Percentiles rank a stretch among this genome's conserved stretches.
phyloP scores from a whole-genome alignment of 2,797 vertebrate species.

The Cichlasoma orientale region DNA sequence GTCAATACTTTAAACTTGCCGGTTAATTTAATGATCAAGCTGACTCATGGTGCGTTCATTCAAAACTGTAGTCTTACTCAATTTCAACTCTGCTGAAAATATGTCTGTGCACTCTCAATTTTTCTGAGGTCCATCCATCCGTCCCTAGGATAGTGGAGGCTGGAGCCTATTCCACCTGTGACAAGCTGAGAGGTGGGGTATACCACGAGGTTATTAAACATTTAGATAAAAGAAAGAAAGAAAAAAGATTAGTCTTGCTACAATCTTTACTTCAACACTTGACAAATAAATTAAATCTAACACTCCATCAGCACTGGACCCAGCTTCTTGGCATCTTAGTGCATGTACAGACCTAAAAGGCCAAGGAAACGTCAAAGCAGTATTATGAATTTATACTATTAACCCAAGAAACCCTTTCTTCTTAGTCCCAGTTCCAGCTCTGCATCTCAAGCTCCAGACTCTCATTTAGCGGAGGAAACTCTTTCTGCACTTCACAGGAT shows the following conservation, averaged over 20 bases:
- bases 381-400: conserved; percentile 6
- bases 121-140: neutral
- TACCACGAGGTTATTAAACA: neutral
- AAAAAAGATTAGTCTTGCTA: conserved; percentile 19
- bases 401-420: neutral
- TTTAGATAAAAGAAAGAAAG: neutral
- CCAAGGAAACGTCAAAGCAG: conserved; percentile 23
- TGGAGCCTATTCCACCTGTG: too few relatives aligned
- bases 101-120: neutral
- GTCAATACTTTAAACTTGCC: neutral
- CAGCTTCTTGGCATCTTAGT: conserved; percentile 7
- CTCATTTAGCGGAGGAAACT: neutral
- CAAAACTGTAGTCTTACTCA: neutral
- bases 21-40: conserved; percentile 1
- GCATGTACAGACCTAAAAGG: conserved; percentile 8
- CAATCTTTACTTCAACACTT: conserved; percentile 33
- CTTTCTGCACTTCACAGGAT: conserved; percentile 7
- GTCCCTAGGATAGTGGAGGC: neutral
- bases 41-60: conserved; percentile 21
- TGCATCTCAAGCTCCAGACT: neutral
- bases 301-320: conserved; percentile 6
- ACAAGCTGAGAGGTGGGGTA: neutral
- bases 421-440: neutral
- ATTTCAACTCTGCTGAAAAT: neutral
- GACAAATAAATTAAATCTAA: conserved; percentile 44